phyloP scores from a whole-genome alignment of 2,888 invertebrate genomes.

The Drosophila merina region DNA sequence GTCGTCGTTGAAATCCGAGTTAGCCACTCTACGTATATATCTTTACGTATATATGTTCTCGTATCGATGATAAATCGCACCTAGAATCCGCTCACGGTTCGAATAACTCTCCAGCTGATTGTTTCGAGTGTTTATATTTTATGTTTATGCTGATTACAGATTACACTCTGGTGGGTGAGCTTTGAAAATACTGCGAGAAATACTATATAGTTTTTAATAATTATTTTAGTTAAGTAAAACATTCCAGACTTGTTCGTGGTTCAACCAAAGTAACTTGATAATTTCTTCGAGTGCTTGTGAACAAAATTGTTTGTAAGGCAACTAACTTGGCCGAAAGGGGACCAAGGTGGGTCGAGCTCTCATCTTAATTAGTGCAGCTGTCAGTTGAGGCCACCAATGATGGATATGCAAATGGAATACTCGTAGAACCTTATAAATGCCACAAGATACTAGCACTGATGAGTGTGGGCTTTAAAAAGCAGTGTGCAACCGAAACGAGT shows the following conservation, averaged over 20 bases:
- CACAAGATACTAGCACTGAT: neutral
- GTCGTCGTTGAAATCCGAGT: constrained; percentile 39
- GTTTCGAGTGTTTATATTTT: constrained; percentile 10
- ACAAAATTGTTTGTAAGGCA: neutral
- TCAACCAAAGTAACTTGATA: too few species aligned
- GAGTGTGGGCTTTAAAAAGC: neutral
- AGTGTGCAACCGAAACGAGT: neutral
- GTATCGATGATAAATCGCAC: constrained; percentile 31
- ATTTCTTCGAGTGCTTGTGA: neutral
- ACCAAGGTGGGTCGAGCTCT: constrained; percentile 32
- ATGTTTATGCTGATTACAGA: constrained; percentile 36
- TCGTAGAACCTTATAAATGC: constrained; percentile 4
- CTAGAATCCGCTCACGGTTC: constrained; percentile 18
- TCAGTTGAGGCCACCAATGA: constrained; percentile 18
- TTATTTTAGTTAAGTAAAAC: too few species aligned
- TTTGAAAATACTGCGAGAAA: constrained; percentile 5
- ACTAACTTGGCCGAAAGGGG: neutral
- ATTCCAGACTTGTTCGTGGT: too few species aligned
- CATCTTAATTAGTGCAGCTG: constrained; percentile 39
- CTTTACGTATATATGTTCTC: neutral
- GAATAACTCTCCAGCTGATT: neutral
- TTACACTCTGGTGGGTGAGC: constrained; percentile 19
- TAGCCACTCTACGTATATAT: constrained; percentile 27
- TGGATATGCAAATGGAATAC: constrained; percentile 4
- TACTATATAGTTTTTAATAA: neutral